Evolutionary conservation across 2,113 vertebrate species (phyloP), one percentile per base, ranked within the genome.

Genomic region (Mixornis gularis): DNA sequence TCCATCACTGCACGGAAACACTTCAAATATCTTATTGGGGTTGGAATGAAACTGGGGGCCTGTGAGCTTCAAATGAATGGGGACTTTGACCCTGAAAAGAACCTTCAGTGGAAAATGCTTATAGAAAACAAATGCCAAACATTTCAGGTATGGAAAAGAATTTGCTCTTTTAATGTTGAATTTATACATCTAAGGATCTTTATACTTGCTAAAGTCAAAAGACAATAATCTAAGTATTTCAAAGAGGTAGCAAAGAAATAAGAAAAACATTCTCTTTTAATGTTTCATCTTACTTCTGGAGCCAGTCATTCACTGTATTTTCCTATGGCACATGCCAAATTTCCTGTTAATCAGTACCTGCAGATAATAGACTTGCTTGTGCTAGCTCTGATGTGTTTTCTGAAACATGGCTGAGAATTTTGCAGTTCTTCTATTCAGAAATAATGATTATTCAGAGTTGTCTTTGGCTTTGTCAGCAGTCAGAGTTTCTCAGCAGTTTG

Each of bases 111-210:
- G 96, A 94, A 94, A 53, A 88, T 97, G 62, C 53, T 95, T 72
- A 78, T 98, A 52, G 94, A 97, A 95, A 98, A 98, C 91, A 98
- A 98, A 93, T 98, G 98, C 73, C 96, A 97, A 66, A 34, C 68
- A 34, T 77, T 97, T 77, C 96, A 97, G 98, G 98, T 98, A 94
- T n/a, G 40, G 10, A 18, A 41, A 89, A 26, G 26, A n/a, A 5
- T 55, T 29, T 40, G 20, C 55, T 79, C 6, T 36, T 70, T 72
- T 79, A n/a, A 29, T 56, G 4, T 27, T 65, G 19, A 64, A 60
- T 87, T 55, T 38, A 13, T 79, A 43, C 5, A 20, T 40, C 17
- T 78, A 83, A 86, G 30, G 8, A 69, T 34, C 34, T 79, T 58
- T 86, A 26, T 38, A 40, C 25, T 40, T 55, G 38, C 13, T 71